Conservation (phyloP, 2,113 vertebrate species). For the Ctenodactylus gundi region DNA sequence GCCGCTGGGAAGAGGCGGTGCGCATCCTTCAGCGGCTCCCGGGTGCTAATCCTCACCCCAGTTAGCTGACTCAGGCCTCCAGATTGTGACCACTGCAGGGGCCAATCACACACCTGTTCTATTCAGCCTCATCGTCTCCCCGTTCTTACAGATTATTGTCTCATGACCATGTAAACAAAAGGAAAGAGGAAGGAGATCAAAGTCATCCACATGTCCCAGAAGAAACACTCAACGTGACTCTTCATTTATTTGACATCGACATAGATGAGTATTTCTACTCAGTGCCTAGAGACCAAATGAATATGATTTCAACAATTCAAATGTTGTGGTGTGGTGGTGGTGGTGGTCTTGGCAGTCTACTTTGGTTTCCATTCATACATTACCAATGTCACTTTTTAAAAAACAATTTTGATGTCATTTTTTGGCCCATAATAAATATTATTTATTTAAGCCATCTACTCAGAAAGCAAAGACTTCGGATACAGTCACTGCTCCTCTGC, state of each 20-base stretch:
- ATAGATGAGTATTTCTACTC: neutral
- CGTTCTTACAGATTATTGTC: slow-evolving; percentile 81
- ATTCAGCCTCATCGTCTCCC: slow-evolving; percentile 81
- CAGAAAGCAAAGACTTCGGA: slow-evolving; percentile 43
- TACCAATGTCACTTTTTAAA: neutral
- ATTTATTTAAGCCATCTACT: slow-evolving; percentile 19
- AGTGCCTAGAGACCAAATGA: neutral
- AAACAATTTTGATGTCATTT: neutral
- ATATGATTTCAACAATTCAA: neutral
- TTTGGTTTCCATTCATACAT: slow-evolving; percentile 28
- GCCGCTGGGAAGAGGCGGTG: slow-evolving; percentile 76
- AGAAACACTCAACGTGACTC: slow-evolving; percentile 49
- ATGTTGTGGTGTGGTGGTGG: neutral
- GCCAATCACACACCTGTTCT: slow-evolving; percentile 82
- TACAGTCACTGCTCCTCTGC: neutral
- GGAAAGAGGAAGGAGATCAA: slow-evolving; percentile 61
- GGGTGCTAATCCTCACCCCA: slow-evolving; percentile 70
- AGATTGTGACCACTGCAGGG: slow-evolving; percentile 80
- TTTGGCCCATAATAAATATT: neutral
- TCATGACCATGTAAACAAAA: slow-evolving; percentile 70
- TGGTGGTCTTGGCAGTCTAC: neutral
- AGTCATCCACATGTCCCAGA: slow-evolving; percentile 20
- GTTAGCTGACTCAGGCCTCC: slow-evolving; percentile 80
- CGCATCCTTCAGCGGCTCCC: slow-evolving; percentile 80
- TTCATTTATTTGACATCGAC: slow-evolving; percentile 42